Evolutionary conservation across 2,113 vertebrate genomes (phyloP), one percentile per base, ranked within the genome.

Genomic region (Mus pahari): DNA sequence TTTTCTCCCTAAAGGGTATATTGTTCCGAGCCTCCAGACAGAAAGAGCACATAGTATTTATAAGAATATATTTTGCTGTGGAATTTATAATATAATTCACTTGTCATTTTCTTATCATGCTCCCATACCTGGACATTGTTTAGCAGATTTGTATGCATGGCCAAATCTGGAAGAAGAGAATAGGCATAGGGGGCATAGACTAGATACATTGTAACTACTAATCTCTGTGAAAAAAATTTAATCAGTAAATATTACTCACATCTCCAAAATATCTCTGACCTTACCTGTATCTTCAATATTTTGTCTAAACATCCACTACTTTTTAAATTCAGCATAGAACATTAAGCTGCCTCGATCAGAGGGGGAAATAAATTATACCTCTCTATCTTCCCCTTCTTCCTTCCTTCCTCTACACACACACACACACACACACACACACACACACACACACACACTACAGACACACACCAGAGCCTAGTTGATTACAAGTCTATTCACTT

Each of bases 401-500:
- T 39, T 39, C 19, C 36, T 19, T 39, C 19, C 19, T 36, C 36
- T 71, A 83, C 3, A 70, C 13, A 73, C 48, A 73, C 31, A 68
- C 12, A 33, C 31, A 50, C 17, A 74, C 11, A 77, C 3, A 62
- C 12, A 55, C 48, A 58, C 31, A 70, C 31, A 70, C 31, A 53
- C 17, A 75, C 12, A 70, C 17, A 66, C 86, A 71, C 50, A 36
- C 50, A 77, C 55, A 78, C 26, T 7, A 83, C 5, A 70, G 7
- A 73, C 36, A 58, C 6, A 71, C 33, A 19, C 31, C 31, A 33
- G 66, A 73, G 71, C 8, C 28, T 48, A 81, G 1, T n/a, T 86
- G 82, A 55, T 92, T 33, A 83, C 55, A 84, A 90, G 9, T 79
- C 39, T 24, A 66, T 86, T 89, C 82, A 77, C 91, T 89, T 60